Evolutionary conservation across 2,797 vertebrate genomes (phyloP).

Genomic region (Phalanger gymnotis): DNA sequence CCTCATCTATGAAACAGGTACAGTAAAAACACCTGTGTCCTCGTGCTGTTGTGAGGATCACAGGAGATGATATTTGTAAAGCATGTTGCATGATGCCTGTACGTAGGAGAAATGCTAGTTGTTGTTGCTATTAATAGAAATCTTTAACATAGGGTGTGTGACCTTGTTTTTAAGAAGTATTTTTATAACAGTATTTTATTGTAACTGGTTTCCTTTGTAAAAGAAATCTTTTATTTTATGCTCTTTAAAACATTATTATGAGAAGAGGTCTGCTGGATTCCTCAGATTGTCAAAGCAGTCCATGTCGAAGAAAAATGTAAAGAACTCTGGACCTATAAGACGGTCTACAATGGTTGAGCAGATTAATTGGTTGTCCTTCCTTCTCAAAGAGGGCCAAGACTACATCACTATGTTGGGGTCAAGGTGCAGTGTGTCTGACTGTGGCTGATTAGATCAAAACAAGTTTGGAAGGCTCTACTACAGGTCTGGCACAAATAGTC

Average conservation of each 20-base stretch:
- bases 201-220: background rate
- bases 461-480: background rate
- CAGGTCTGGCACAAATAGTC: background rate
- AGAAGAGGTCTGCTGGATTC: background rate
- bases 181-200: background rate
- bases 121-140: background rate
- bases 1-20: background rate
- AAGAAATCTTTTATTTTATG: background rate
- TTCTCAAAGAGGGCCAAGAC: background rate
- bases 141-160: background rate
- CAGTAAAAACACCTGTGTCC: background rate
- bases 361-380: background rate
- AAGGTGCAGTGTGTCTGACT: background rate
- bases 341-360: background rate
- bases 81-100: background rate
- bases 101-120: background rate
- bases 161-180: background rate
- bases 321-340: background rate
- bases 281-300: background rate
- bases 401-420: background rate
- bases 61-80: background rate
- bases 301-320: background rate
- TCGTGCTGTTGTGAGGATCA: background rate
- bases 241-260: background rate
- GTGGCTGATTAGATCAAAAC: background rate